Evolutionary conservation across 2,888 invertebrate genomes (phyloP), one percentile per base, ranked within the genome.

Genomic region (Platynereis dumerilii): DNA sequence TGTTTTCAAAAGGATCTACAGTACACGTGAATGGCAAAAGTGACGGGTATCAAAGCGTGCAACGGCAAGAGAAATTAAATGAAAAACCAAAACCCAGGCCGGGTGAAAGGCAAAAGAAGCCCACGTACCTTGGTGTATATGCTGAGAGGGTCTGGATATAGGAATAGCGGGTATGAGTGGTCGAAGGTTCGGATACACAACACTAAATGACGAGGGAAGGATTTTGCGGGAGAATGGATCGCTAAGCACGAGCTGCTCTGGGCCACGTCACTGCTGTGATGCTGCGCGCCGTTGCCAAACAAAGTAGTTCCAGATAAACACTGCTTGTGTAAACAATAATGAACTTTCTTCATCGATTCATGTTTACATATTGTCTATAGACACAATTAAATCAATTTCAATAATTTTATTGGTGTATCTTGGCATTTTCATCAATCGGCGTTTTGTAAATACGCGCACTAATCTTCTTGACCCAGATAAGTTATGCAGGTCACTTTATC

Each of bases 61-160:
- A n/a, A n/a, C n/a, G n/a, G 48, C 48, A 20, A 48, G 48, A 48
- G 17, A 48, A 48, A 48, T 22, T 20, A 48, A 48, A 48, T 48
- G 48, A 48, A 48, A 48, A 48, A 48, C 48, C 48, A 48, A 48
- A 48, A 48, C 48, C 48, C 48, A 34, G 48, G 22, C 7, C 3
- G 48, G n/a, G n/a, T 48, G 7, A 20, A 20, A 48, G 48, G 48
- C 22, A 48, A 48, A 48, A 48, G 48, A 48, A 48, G 48, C 22
- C n/a, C 20, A 48, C 48, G 48, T 48, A 48, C 48, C 48, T 48
- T 48, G 48, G 48, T 48, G 48, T 20, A 48, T 48, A 34, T 48
- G 48, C 48, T 20, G 48, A 48, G 3, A 22, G 48, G 48, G 48
- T 48, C 48, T 48, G 48, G 48, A 48, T 48, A 48, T n/a, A 48